phyloP scores from a whole-genome alignment of 2,888 invertebrate species.

The Phymatocera aterrima region DNA sequence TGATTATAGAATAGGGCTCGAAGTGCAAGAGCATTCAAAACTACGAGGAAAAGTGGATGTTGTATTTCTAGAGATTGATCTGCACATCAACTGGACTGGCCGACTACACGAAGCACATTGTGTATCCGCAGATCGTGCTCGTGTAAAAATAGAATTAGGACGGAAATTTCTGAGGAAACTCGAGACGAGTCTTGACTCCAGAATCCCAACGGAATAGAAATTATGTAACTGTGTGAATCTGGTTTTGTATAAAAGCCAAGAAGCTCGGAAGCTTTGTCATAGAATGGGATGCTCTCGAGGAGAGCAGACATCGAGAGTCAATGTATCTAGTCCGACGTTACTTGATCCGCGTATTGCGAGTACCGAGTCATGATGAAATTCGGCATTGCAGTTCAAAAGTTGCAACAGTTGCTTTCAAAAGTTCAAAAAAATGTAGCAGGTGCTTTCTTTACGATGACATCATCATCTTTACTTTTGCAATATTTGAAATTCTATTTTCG shows the following conservation, averaged over 20 bases:
- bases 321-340: background rate
- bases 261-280: constrained; percentile 2
- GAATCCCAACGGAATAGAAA: constrained; percentile 4
- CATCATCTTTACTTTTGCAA: background rate
- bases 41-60: background rate
- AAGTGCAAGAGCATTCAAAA: background rate
- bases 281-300: background rate
- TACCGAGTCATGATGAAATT: constrained; percentile 14
- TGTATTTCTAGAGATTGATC: background rate
- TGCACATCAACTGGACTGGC: background rate
- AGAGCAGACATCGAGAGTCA: constrained; percentile 26
- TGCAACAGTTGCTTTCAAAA: too few species aligned
- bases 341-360: constrained; percentile 10
- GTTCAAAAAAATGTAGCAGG: background rate
- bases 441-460: background rate
- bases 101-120: constrained; percentile 1
- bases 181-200: constrained; percentile 1
- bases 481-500: background rate
- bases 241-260: constrained; percentile 7
- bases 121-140: background rate
- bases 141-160: constrained; percentile 18
- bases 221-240: constrained; percentile 7
- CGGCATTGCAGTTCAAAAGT: constrained; percentile 5
- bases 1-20: background rate
- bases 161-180: constrained; percentile 11